Conservation (phyloP, 1,140 invertebrate genomes). For the Micrasema longulum region DNA sequence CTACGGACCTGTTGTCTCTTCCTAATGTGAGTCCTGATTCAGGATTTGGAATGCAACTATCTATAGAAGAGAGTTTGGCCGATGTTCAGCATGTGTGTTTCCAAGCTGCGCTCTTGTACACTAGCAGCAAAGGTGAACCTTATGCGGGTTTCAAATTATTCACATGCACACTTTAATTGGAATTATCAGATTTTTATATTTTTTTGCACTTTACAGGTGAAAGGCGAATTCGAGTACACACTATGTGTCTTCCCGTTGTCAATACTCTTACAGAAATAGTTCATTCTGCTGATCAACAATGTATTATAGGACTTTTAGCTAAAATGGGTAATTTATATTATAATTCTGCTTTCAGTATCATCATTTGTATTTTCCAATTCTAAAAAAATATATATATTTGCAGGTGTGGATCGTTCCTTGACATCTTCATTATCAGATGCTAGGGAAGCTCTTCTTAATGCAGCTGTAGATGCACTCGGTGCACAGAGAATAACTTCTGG, state of each 20-base stretch:
- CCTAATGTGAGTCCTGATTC: conserved; percentile 99
- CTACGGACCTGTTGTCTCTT: conserved; percentile 94
- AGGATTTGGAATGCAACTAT: conserved; percentile 97
- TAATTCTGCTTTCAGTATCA: neutral
- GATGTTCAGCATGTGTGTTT: conserved; percentile 94
- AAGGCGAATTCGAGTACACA: conserved; percentile 96
- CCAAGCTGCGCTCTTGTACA: conserved; percentile 97
- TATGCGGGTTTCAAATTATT: neutral
- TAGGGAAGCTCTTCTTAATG: conserved; percentile 95
- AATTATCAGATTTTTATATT: neutral
- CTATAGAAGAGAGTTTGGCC: conserved; percentile 91
- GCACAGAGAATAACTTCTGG: conserved; percentile 80
- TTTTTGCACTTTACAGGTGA: conserved; percentile 75
- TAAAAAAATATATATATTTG: conserved; percentile 43
- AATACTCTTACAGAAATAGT: conserved; percentile 87
- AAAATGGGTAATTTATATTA: conserved; percentile 87
- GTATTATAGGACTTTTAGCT: conserved; percentile 89
- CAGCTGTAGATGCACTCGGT: conserved; percentile 89
- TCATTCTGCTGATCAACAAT: conserved; percentile 94
- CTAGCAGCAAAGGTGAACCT: conserved; percentile 90
- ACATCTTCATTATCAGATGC: conserved; percentile 91
- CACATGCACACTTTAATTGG: too few relatives aligned
- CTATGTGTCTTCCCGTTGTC: conserved; percentile 92
- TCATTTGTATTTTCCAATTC: neutral
- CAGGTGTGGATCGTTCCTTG: conserved; percentile 92